Evolutionary conservation across 37 sponge, comb jelly and placozoan genomes (phyloP).

Genomic region (Diacarnus erythraeanus): DNA sequence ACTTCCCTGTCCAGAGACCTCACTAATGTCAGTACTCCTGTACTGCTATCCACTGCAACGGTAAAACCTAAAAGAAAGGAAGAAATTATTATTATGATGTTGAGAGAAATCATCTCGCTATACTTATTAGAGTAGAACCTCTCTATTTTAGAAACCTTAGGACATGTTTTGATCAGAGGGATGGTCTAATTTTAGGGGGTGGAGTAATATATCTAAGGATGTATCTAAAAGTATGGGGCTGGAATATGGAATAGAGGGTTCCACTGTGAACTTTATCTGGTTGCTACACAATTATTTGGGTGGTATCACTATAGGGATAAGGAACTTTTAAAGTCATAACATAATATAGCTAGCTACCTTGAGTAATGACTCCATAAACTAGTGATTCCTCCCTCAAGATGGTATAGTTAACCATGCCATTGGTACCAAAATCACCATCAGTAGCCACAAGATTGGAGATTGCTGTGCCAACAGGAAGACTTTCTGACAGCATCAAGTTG

Average conservation of each 20-base stretch:
- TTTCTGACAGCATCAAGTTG: constrained; percentile 2
- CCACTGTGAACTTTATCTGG: too few species aligned
- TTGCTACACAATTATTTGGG: too few species aligned
- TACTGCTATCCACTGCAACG: constrained; percentile 8
- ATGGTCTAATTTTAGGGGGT: too few species aligned
- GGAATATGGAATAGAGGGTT: too few species aligned
- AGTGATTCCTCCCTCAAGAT: constrained; percentile 14
- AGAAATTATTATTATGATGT: neutral
- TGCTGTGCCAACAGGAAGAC: neutral
- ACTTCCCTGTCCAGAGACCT: constrained; percentile 16
- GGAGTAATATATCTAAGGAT: too few species aligned
- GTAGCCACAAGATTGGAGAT: constrained; percentile 35
- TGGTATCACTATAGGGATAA: too few species aligned
- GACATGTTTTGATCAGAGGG: too few species aligned
- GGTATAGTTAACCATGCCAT: constrained; percentile 21
- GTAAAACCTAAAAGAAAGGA: constrained; percentile 3
- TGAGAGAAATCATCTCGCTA: neutral
- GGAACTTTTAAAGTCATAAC: too few species aligned
- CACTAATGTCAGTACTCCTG: constrained; percentile 11
- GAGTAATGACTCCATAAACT: neutral
- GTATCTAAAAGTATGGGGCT: too few species aligned
- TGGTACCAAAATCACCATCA: constrained; percentile 45
- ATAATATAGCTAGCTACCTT: neutral
- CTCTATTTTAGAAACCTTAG: too few species aligned
- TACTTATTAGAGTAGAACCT: too few species aligned